A percentile compares a stretch with the other conserved stretches of the same genome.
Conservation (phyloP, 2,113 vertebrate genomes). For the Pelmatolapia mariae region DNA sequence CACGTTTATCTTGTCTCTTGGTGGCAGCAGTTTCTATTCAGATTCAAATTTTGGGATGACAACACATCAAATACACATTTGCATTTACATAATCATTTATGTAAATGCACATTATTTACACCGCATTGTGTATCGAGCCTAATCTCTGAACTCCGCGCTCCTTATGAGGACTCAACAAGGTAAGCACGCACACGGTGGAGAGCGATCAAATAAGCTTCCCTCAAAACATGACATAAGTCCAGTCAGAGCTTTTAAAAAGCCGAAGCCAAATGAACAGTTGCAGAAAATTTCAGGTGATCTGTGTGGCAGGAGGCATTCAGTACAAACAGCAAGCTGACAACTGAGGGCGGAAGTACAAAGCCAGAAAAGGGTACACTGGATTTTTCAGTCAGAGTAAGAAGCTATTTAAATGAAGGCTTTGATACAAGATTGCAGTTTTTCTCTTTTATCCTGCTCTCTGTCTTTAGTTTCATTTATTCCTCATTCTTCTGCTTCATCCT, state of each 20-base stretch:
- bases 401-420: not conserved
- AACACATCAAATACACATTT: not conserved
- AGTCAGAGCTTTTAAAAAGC: not conserved
- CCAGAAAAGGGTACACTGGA: not conserved
- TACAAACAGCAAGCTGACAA: not conserved
- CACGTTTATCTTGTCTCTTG: not conserved
- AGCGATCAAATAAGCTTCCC: not conserved
- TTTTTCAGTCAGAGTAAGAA: not conserved
- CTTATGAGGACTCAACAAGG: not conserved
- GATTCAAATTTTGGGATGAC: not conserved
- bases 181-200: not conserved
- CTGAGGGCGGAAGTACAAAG: not conserved
- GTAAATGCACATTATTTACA: not conserved
- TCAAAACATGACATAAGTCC: not conserved
- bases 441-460: not conserved
- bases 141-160: fast-evolving
- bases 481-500: not conserved
- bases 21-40: not conserved
- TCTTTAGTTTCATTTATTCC: not conserved
- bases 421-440: not conserved
- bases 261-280: not conserved
- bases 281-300: not conserved
- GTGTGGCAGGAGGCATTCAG: not conserved
- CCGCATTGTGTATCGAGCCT: not conserved
- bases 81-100: not conserved